Evolutionary conservation across 2,888 invertebrate species (phyloP).

Genomic region (Eupithecia dodoneata): DNA sequence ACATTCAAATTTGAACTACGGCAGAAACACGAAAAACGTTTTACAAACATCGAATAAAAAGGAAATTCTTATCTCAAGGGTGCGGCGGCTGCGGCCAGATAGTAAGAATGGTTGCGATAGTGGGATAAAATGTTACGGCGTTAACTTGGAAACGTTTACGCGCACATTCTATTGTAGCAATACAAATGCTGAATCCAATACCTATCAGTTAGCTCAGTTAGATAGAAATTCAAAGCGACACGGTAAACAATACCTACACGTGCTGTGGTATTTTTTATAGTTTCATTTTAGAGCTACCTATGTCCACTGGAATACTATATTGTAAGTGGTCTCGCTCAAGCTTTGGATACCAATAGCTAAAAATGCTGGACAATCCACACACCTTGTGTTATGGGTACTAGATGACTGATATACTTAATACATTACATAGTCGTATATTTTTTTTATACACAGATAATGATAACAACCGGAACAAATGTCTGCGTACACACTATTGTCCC

Average conservation of each 20-base stretch:
- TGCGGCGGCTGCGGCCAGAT: slow-evolving; percentile 21
- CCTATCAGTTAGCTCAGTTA: slow-evolving; percentile 6
- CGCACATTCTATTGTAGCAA: slow-evolving; percentile 15
- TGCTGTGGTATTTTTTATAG: not conserved
- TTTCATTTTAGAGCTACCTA: not conserved
- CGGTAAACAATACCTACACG: not conserved
- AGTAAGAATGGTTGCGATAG: slow-evolving; percentile 30
- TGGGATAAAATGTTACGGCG: slow-evolving; percentile 22
- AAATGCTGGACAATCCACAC: not conserved
- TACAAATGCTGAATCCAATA: slow-evolving; percentile 10
- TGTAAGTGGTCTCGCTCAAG: not conserved
- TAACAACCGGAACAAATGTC: too few relatives aligned
- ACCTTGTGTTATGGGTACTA: too few relatives aligned
- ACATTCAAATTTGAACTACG: slow-evolving; percentile 35
- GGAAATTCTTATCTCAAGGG: slow-evolving; percentile 34
- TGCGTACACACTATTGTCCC: too few relatives aligned
- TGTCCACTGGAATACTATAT: not conserved
- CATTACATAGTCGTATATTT: too few relatives aligned
- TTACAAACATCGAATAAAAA: slow-evolving; percentile 38
- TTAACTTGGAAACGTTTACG: slow-evolving; percentile 24
- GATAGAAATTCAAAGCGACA: not conserved
- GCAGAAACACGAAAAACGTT: slow-evolving; percentile 42
- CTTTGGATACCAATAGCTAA: not conserved
- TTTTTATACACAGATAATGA: too few relatives aligned
- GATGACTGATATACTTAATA: too few relatives aligned